Percentiles rank a stretch among this genome's conserved stretches.
These are phyloP conservation scores for Porites divaricata DNA, from an alignment of 92 coral and sea anemone genomes.

Conservation along the genomic window DNA sequence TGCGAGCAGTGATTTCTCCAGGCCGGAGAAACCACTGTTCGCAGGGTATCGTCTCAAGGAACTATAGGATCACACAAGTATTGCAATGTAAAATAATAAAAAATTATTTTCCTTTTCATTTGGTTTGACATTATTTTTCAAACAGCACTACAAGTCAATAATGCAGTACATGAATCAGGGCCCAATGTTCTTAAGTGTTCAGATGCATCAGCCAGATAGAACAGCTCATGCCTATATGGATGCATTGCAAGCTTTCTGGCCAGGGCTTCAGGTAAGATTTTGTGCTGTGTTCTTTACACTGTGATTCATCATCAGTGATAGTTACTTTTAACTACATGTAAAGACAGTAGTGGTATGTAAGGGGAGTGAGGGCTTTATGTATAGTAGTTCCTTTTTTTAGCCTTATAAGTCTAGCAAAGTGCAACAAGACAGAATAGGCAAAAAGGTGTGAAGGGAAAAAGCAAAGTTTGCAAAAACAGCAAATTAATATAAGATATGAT, in stretches of 20 bases:
- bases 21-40: no score
- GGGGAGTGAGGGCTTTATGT: no score
- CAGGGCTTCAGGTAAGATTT: constrained; percentile 89
- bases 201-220: constrained; percentile 98
- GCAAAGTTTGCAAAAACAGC: no score
- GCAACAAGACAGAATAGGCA: no score
- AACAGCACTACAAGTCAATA: constrained; percentile 96
- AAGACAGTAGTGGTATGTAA: not conserved
- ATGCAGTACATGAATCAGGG: constrained; percentile 99
- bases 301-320: not conserved
- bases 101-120: no score
- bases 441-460: no score
- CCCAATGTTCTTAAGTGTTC: constrained; percentile 94
- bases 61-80: no score
- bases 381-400: no score
- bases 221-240: constrained; percentile 97
- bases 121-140: not conserved
- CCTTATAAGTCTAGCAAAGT: no score
- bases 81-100: not conserved
- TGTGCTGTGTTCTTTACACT: not conserved
- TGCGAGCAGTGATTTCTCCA: no score
- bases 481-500: no score
- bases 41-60: no score
- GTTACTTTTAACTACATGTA: not conserved
- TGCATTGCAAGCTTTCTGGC: constrained; percentile 98